phyloP scores from a whole-genome alignment of 2,113 vertebrate species.

The Hymenochirus boettgeri region DNA sequence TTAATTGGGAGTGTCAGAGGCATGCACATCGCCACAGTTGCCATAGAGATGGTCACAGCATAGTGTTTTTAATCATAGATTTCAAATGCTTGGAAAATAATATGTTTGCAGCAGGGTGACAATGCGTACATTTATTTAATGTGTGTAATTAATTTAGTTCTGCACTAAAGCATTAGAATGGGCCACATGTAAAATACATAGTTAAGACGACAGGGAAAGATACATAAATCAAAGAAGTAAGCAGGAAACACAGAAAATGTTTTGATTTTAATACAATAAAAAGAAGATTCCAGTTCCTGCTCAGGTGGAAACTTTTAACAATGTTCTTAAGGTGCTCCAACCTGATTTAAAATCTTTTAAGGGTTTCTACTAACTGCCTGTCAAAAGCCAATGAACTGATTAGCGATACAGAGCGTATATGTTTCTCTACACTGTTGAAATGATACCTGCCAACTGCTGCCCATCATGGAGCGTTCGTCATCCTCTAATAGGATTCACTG shows the following conservation, averaged over 20 bases:
- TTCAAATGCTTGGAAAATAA: conserved; percentile 5
- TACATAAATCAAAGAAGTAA: background rate
- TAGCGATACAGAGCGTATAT: too few species aligned
- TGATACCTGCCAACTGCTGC: too few species aligned
- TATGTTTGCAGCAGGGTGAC: background rate
- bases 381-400: too few species aligned
- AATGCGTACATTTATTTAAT: conserved; percentile 1
- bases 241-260: background rate
- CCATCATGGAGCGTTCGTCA: too few species aligned
- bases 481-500: too few species aligned
- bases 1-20: background rate
- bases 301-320: background rate
- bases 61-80: conserved; percentile 5
- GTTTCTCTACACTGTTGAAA: too few species aligned
- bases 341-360: too few species aligned
- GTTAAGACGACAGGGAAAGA: background rate
- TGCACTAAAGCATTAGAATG: background rate
- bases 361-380: too few species aligned
- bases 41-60: conserved; percentile 1
- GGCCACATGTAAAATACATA: background rate
- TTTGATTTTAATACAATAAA: background rate
- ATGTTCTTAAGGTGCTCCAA: too few species aligned
- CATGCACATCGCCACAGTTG: background rate
- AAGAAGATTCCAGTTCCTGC: background rate
- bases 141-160: conserved; percentile 3